Percentiles rank a stretch among this genome's conserved stretches.
These are phyloP conservation scores for Brachynemurus nebulosus DNA, from an alignment of 2,888 invertebrate genomes.

Conservation along the genomic window DNA sequence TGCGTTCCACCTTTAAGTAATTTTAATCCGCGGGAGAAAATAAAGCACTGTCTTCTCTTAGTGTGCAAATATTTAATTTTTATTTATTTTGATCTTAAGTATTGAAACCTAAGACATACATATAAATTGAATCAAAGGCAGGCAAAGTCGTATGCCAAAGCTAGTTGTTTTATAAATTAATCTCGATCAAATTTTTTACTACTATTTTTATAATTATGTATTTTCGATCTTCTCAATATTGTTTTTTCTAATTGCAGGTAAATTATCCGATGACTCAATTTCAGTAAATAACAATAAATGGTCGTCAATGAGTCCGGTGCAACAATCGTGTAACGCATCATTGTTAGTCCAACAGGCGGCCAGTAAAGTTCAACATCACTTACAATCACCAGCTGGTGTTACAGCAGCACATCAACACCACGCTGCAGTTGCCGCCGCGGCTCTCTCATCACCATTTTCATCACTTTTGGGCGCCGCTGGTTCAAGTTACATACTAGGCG, in stretches of 20 bases:
- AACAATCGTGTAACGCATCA: slow-evolving; percentile 30
- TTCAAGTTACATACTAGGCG: slow-evolving; percentile 43
- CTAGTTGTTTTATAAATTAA: too few relatives aligned
- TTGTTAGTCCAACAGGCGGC: slow-evolving; percentile 31
- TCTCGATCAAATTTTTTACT: too few relatives aligned
- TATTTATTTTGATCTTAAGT: too few relatives aligned
- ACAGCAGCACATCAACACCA: slow-evolving; percentile 34
- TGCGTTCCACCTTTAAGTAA: too few relatives aligned
- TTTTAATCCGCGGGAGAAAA: too few relatives aligned
- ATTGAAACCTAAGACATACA: too few relatives aligned
- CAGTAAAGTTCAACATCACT: slow-evolving; percentile 18
- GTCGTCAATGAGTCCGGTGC: slow-evolving; percentile 29
- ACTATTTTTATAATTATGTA: too few relatives aligned
- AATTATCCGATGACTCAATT: slow-evolving; percentile 28
- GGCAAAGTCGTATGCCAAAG: too few relatives aligned
- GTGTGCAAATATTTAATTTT: too few relatives aligned
- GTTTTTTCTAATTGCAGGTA: slow-evolving; percentile 24
- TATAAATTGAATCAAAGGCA: too few relatives aligned
- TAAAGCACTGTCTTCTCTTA: too few relatives aligned
- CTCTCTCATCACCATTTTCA: slow-evolving; percentile 43
- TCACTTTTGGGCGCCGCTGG: slow-evolving; percentile 34
- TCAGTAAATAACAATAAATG: slow-evolving; percentile 34
- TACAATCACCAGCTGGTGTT: slow-evolving; percentile 16
- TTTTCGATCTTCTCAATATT: too few relatives aligned
- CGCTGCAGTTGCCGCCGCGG: slow-evolving; percentile 49